phyloP scores from a whole-genome alignment of 2,888 invertebrate species.

The Netelia virgata region DNA sequence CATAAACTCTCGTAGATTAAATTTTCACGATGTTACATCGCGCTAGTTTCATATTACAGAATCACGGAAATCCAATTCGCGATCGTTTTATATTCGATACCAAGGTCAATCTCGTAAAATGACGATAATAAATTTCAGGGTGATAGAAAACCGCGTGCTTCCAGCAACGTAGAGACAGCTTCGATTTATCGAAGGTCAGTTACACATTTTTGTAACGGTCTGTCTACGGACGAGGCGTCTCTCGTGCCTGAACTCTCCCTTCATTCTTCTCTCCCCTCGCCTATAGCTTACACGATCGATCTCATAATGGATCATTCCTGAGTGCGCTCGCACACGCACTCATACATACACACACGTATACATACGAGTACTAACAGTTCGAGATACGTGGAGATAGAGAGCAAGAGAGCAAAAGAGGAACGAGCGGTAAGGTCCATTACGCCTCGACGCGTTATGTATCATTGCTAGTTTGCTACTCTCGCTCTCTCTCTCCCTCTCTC shows the following conservation, averaged over 20 bases:
- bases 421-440: slow-evolving; percentile 78
- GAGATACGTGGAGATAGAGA: slow-evolving; percentile 52
- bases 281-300: slow-evolving; percentile 67
- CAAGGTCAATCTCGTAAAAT: slow-evolving; percentile 45
- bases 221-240: slow-evolving; percentile 56
- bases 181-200: slow-evolving; percentile 67
- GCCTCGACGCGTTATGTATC: slow-evolving; percentile 80
- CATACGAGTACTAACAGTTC: slow-evolving; percentile 24
- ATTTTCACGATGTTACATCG: too few relatives aligned
- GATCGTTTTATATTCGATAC: slow-evolving; percentile 16
- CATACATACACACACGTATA: not conserved
- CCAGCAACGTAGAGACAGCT: slow-evolving; percentile 50
- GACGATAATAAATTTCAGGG: slow-evolving; percentile 42
- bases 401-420: slow-evolving; percentile 64
- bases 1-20: too few relatives aligned
- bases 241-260: slow-evolving; percentile 27
- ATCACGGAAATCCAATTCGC: slow-evolving; percentile 27
- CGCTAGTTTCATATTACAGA: not conserved
- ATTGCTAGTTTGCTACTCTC: slow-evolving; percentile 67
- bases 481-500: slow-evolving; percentile 54
- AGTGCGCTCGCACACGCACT: slow-evolving; percentile 48
- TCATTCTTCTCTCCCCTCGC: slow-evolving; percentile 21
- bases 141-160: slow-evolving; percentile 42
- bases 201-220: slow-evolving; percentile 54
- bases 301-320: slow-evolving; percentile 72